Base-by-base conservation (phyloP, 2,113 vertebrate genomes). In the Atherinomorus stipes region DNA sequence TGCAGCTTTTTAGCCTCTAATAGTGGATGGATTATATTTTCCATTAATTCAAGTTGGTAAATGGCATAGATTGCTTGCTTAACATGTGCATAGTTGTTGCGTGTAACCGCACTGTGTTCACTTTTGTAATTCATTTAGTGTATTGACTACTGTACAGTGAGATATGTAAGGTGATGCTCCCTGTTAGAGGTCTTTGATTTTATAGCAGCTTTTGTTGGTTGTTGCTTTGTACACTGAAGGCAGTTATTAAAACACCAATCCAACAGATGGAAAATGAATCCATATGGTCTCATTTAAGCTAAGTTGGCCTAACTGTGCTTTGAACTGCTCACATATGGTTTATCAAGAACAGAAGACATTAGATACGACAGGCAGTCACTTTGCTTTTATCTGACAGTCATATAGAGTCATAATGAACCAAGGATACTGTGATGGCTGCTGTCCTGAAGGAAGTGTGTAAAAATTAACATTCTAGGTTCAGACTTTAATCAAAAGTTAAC, bases 391-490 rank as follows among this genome's bases (percentile, higher is more conserved):
- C 62, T 50, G 28, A 63, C 57, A 53, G 12, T 23, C 57, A 19
- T 67, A 28, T 28, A 49, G 22, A 25, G 15, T 47, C 61, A 40
- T 28, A 21, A 60, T 71, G 19, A 45, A 68, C 49, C 19, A 45
- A 23, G 6, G 0, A 53, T 23, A 53, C 80, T 72, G 64, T 59
- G 23, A 85, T 64, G 1, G 2, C 26, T 15, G 47, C 56, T 37
- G 73, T 62, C 57, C 63, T 64, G 22, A 58, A 75, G 54, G 57
- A 11, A 73, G 52, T 28, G 49, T 26, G 42, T 44, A 34, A 22
- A 69, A 68, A 76, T 85, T 58, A 75, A 71, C 49, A 68, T 71
- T 56, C 57, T 63, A 59, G 23, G 9, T 40, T 45, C 11, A 58
- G 56, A 71, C 40, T 34, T 28, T 15, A 2, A 22, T 70, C 45